Conservation (phyloP, 2,888 invertebrate species). For the Epistrophe grossulariae region DNA sequence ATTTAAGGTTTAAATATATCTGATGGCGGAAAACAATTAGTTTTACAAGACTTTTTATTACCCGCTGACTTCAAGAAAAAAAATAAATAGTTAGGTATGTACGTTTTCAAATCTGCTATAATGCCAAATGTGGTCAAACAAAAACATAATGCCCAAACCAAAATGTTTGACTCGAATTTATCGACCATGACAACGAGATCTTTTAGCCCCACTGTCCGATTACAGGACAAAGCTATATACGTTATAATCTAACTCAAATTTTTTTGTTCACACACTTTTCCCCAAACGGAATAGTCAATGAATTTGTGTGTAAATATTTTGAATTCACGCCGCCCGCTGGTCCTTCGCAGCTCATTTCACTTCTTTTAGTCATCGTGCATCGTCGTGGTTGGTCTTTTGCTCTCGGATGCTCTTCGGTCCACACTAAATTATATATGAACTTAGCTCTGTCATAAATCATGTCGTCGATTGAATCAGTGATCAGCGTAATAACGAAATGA, state of each 20-base stretch:
- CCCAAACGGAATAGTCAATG: slow-evolving; percentile 34
- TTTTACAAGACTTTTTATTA: neutral
- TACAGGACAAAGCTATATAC: neutral
- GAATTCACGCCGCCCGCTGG: slow-evolving; percentile 82
- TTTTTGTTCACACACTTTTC: slow-evolving; percentile 30
- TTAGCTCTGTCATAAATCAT: slow-evolving; percentile 82
- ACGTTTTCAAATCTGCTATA: neutral
- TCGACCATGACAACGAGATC: slow-evolving; percentile 67
- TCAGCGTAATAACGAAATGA: slow-evolving; percentile 76
- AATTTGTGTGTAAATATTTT: slow-evolving; percentile 82
- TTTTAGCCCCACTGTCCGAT: neutral
- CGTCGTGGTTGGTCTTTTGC: slow-evolving; percentile 13
- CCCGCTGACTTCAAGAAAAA: neutral
- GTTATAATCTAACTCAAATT: neutral
- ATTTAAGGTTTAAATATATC: neutral
- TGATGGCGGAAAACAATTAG: neutral
- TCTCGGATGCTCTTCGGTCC: slow-evolving; percentile 55
- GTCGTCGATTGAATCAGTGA: slow-evolving; percentile 77
- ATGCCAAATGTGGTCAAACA: neutral
- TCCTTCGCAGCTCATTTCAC: slow-evolving; percentile 83
- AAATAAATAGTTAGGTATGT: neutral
- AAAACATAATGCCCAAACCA: slow-evolving; percentile 29
- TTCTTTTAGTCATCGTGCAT: slow-evolving; percentile 53
- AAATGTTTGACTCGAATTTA: slow-evolving; percentile 67
- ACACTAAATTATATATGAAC: slow-evolving; percentile 8